phyloP scores from a whole-genome alignment of 1,140 invertebrate species.

The Asbolus verrucosus region DNA sequence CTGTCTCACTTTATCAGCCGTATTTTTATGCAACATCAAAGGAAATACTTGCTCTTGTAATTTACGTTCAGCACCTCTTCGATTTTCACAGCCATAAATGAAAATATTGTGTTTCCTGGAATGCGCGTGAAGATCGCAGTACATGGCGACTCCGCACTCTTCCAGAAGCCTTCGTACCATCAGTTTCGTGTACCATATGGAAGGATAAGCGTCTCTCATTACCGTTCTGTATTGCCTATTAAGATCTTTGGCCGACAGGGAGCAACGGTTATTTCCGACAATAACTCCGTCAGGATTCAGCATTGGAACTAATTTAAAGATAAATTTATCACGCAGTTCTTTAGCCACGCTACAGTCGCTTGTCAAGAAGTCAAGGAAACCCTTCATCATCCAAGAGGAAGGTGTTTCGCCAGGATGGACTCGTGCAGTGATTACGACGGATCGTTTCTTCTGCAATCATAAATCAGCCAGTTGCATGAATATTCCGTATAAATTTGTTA shows the following conservation, averaged over 20 bases:
- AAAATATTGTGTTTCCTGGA: slow-evolving; percentile 95
- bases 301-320: slow-evolving; percentile 97
- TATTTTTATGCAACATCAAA: slow-evolving; percentile 92
- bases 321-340: slow-evolving; percentile 90
- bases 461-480: not conserved
- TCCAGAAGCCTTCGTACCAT: slow-evolving; percentile 89
- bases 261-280: slow-evolving; percentile 93
- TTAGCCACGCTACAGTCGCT: slow-evolving; percentile 82
- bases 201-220: slow-evolving; percentile 89
- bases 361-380: slow-evolving; percentile 91
- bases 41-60: slow-evolving; percentile 92
- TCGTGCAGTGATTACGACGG: slow-evolving; percentile 88
- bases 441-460: slow-evolving; percentile 77
- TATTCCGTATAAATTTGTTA: no score
- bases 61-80: slow-evolving; percentile 79
- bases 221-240: slow-evolving; percentile 92
- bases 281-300: slow-evolving; percentile 96
- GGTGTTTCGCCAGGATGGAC: slow-evolving; percentile 98
- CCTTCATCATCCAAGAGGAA: slow-evolving; percentile 97
- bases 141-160: slow-evolving; percentile 92
- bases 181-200: slow-evolving; percentile 93
- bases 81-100: slow-evolving; percentile 95
- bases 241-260: slow-evolving; percentile 86
- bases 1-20: slow-evolving; percentile 86
- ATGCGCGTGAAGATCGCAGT: slow-evolving; percentile 96